Conservation (phyloP, 2,797 vertebrate genomes). For the Dipus sagitta region DNA sequence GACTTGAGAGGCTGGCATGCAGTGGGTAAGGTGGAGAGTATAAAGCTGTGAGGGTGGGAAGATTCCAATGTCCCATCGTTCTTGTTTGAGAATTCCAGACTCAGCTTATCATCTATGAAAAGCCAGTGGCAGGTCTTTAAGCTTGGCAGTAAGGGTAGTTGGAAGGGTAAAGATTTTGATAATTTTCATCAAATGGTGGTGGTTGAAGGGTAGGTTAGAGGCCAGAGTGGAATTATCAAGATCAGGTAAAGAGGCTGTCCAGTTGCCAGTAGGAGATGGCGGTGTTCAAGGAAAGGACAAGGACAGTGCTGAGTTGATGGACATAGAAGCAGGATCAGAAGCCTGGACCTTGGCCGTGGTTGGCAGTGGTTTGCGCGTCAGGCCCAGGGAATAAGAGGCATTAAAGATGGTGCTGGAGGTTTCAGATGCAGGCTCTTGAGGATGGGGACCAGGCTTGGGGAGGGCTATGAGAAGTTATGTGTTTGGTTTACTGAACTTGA, state of each 20-base stretch:
- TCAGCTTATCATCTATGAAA: not conserved
- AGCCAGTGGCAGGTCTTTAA: not conserved
- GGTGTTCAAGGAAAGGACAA: not conserved
- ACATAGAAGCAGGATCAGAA: not conserved
- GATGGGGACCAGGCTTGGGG: not conserved
- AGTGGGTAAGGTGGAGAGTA: not conserved
- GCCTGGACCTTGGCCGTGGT: not conserved
- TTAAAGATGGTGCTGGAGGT: too few relatives aligned
- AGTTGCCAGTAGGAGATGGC: not conserved
- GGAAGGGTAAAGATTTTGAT: not conserved
- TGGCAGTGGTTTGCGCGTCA: not conserved
- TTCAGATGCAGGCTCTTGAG: not conserved
- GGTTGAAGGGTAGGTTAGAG: not conserved
- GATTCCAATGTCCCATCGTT: not conserved
- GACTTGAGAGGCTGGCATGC: not conserved
- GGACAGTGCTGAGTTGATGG: not conserved
- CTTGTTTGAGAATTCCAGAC: not conserved
- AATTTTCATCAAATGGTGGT: conserved; percentile 1
- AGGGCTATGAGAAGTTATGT: not conserved
- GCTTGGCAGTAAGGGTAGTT: not conserved
- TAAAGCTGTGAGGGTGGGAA: not conserved
- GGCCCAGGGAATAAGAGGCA: too few relatives aligned
- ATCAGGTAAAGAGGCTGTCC: not conserved
- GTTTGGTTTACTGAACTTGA: not conserved
- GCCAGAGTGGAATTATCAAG: not conserved